Evolutionary conservation across 2,888 invertebrate species (phyloP), one percentile per base, ranked within the genome.

Genomic region (Synergus laeviventris): DNA sequence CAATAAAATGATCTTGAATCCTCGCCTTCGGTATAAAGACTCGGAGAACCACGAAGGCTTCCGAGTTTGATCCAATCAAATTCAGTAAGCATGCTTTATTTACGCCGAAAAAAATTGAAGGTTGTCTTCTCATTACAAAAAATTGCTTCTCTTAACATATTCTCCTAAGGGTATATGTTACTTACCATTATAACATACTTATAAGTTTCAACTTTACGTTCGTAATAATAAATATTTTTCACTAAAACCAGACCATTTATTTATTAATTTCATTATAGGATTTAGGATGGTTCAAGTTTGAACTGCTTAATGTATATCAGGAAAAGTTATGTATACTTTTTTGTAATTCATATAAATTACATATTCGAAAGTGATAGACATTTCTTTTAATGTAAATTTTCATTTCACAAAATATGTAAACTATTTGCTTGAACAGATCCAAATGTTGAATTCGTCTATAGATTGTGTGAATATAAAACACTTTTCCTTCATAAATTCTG

Each of bases 1-100:
- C 49, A 70, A 70, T 70, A 70, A 70, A 49, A 31, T 9, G 31
- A 70, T 49, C 70, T 70, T 70, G 70, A 70, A 70, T 70, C 49
- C 49, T 70, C 36, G n/a, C 31, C 16, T 70, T 31, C 7, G 4
- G 64, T 21, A 39, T 42, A 42, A 64, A 39, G 64, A 14, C 39
- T 54, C n/a, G 2, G 18, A 54, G 54, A 18, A 18, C 56, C 4
- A 56, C 21, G 56, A n/a, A 62, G 36, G 61, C 61, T 36, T 60
- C 36, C 61, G 36, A 62, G 38, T 62, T 62, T 62, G 61, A 62
- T 11, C 61, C 61, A 38, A 62, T 62, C 61, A 62, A 18, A 62
- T 36, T 61, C 36, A 14, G 2, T 9, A 36, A 36, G n/a, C 61
- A n/a, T 9, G 36, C 18, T 61, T 61, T 31, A 1, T 31, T 31